Evolutionary conservation across 2,113 vertebrate genomes (phyloP).

Genomic region (Loxodonta africana): DNA sequence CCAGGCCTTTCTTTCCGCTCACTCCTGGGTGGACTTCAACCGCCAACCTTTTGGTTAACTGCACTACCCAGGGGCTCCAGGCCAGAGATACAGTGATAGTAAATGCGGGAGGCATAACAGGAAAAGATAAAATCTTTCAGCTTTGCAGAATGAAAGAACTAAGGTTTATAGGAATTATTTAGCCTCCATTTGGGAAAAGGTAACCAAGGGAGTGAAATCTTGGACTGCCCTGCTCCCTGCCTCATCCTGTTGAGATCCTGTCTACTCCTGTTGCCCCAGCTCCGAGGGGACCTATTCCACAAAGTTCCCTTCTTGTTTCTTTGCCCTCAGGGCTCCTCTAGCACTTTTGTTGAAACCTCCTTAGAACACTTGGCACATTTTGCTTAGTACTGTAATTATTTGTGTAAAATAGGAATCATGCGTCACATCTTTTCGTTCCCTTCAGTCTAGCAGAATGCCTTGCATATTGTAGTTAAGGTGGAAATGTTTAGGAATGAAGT

Average conservation of each 20-base stretch:
- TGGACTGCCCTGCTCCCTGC: too few relatives aligned
- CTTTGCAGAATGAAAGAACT: conserved; percentile 14
- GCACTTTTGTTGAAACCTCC: not conserved
- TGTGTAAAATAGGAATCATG: not conserved
- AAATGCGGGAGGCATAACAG: not conserved
- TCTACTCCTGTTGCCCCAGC: not conserved
- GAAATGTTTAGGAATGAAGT: not conserved
- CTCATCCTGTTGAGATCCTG: not conserved
- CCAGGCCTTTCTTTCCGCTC: too few relatives aligned
- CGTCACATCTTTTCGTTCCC: not conserved
- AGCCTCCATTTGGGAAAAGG: not conserved
- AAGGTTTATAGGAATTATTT: not conserved
- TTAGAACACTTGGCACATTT: not conserved
- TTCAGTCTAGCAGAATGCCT: not conserved
- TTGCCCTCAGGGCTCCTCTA: not conserved
- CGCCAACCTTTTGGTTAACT: too few relatives aligned
- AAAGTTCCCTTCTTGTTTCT: not conserved
- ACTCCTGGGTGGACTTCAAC: too few relatives aligned
- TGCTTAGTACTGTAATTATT: not conserved
- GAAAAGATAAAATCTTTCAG: not conserved
- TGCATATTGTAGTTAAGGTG: not conserved
- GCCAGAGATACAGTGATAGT: too few relatives aligned
- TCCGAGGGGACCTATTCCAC: not conserved
- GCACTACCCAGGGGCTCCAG: too few relatives aligned
- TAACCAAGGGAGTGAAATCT: not conserved